phyloP scores from a whole-genome alignment of 2,888 invertebrate genomes.

The Mimachlamys varia region DNA sequence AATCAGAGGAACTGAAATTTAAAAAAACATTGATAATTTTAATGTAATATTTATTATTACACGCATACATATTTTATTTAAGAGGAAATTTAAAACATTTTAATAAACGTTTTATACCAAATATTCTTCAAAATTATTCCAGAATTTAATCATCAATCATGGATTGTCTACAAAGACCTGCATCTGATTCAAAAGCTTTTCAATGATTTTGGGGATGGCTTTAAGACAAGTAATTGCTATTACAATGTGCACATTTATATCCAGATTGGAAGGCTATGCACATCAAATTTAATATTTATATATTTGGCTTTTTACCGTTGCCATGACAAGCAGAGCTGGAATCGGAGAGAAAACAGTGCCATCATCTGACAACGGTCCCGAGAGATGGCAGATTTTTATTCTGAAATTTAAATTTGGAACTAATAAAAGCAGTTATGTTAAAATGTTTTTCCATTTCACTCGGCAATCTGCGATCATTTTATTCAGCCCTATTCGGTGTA shows the following conservation, averaged over 20 bases:
- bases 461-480: not conserved
- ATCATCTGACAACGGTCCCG: not conserved
- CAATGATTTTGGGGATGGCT: not conserved
- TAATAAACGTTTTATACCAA: too few relatives aligned
- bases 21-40: too few relatives aligned
- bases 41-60: too few relatives aligned
- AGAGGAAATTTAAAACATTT: too few relatives aligned
- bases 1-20: too few relatives aligned
- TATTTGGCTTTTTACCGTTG: not conserved
- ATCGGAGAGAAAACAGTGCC: not conserved
- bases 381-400: slow-evolving; percentile 8
- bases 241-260: not conserved
- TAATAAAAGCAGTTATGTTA: slow-evolving; percentile 15
- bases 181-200: not conserved
- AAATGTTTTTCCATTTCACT: slow-evolving; percentile 30
- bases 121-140: slow-evolving; percentile 1
- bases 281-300: not conserved
- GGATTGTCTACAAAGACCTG: not conserved
- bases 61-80: too few relatives aligned
- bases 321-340: not conserved
- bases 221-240: not conserved
- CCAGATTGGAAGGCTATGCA: not conserved
- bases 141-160: not conserved
- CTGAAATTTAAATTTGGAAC: slow-evolving; percentile 29
- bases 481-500: not conserved